Conservation (phyloP, 2,113 vertebrate species). For the Cephalopholis sonnerati region DNA sequence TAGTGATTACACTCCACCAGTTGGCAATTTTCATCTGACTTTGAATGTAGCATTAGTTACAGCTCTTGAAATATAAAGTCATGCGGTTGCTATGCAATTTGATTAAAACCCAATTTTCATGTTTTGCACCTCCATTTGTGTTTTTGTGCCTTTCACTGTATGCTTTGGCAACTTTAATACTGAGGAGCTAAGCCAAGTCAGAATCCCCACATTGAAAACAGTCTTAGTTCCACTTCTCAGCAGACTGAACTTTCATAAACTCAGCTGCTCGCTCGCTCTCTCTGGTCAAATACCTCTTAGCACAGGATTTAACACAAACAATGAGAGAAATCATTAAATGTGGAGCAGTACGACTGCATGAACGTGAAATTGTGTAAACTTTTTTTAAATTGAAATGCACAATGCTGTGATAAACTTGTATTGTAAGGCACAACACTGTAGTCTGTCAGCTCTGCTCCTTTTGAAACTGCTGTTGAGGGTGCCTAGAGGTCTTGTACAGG, state of each 20-base stretch:
- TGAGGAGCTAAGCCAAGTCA: slow-evolving; percentile 41
- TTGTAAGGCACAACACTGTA: neutral
- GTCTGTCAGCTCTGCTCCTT: slow-evolving; percentile 1
- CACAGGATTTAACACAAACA: slow-evolving; percentile 58
- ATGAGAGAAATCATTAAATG: slow-evolving; percentile 42
- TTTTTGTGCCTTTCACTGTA: slow-evolving; percentile 26
- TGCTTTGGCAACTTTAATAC: slow-evolving; percentile 49
- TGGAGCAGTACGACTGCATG: slow-evolving; percentile 1
- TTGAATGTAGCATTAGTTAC: slow-evolving; percentile 38
- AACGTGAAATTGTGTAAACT: slow-evolving; percentile 20
- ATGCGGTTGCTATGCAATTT: slow-evolving; percentile 5
- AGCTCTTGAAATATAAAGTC: slow-evolving; percentile 24
- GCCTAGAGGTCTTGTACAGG: neutral
- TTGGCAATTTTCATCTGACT: slow-evolving; percentile 22
- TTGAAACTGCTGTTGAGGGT: neutral
- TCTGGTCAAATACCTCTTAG: slow-evolving; percentile 52
- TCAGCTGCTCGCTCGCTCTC: slow-evolving; percentile 19
- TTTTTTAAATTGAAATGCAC: neutral
- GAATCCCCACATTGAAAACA: slow-evolving; percentile 56
- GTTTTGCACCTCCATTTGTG: slow-evolving; percentile 25
- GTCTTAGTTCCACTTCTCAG: slow-evolving; percentile 78
- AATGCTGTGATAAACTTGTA: slow-evolving; percentile 1
- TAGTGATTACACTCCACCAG: neutral
- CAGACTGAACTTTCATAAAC: slow-evolving; percentile 64
- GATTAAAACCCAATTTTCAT: slow-evolving; percentile 24